These are phyloP conservation scores for Ceramica pisi DNA, from an alignment of 2,888 invertebrate genomes.

Conservation along the genomic window DNA sequence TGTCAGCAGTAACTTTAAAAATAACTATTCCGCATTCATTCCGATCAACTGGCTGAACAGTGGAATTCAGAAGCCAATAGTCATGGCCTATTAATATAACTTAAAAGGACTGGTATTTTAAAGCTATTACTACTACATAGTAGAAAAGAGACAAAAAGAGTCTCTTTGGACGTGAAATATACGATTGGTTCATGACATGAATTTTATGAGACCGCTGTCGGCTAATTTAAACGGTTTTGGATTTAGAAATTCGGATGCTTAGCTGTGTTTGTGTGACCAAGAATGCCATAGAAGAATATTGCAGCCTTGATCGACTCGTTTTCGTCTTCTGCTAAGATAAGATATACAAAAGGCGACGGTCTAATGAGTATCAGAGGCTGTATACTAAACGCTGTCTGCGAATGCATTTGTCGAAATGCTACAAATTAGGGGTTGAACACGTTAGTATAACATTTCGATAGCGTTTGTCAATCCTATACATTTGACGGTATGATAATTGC, in stretches of 20 bases:
- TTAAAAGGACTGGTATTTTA: slow-evolving; percentile 22
- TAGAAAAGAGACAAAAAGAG: background rate
- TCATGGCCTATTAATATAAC: slow-evolving; percentile 43
- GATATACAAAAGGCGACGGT: background rate
- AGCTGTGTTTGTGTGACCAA: background rate
- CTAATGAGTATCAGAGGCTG: background rate
- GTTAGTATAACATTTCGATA: no score
- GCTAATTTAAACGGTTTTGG: background rate
- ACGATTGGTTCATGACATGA: no score
- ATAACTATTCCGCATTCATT: slow-evolving; percentile 31
- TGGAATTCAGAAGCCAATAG: slow-evolving; percentile 3
- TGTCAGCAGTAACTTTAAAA: slow-evolving; percentile 6
- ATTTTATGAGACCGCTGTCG: background rate
- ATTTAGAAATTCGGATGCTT: background rate
- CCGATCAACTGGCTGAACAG: background rate
- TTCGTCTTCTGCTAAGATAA: background rate
- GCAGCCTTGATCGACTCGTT: background rate
- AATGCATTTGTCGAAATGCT: no score
- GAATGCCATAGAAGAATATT: background rate
- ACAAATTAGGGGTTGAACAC: no score
- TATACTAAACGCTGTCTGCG: background rate
- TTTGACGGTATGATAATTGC: no score
- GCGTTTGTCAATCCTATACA: no score
- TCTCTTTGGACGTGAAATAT: slow-evolving; percentile 1
- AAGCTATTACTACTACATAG: background rate